Evolutionary conservation across 2,113 vertebrate species (phyloP), one percentile per base, ranked within the genome.

Genomic region (Oryzias curvinotus): DNA sequence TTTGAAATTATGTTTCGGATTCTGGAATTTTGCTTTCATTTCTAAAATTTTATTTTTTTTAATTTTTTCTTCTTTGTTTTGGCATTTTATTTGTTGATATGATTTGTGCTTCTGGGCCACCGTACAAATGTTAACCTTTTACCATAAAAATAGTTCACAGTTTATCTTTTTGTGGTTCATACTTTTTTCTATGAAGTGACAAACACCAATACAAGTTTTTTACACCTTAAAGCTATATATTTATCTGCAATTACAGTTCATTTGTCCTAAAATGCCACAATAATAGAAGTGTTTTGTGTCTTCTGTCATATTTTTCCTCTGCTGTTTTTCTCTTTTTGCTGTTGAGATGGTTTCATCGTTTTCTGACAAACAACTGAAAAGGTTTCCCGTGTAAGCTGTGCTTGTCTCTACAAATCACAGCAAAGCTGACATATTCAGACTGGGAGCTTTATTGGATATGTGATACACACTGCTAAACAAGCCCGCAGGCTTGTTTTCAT

Each of bases 401-500:
- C 71, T 43, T 67, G 50, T 82, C 73, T 73, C 62, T 50, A 63
- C 63, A 74, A 80, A 72, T 75, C 73, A 67, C 48, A 62, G 76
- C 19, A 63, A 66, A 52, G 67, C 70, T 71, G 75, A 69, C 70
- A 78, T 63, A 62, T 63, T 64, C 45, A 71, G 56, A 55, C 19
- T 3, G 13, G 41, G 41, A 63, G 57, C 66, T 75, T 78, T 68
- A 68, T 77, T 78, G 67, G 70, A 79, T 64, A 82, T 52, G 60
- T 47, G 73, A 78, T 72, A 53, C 73, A 68, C 44, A 21, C 52
- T 63, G 64, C 76, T 83, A 78, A 78, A 80, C 63, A 62, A 65
- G 46, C 66, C 71, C 21, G n/a, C 4, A 12, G 62, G 58, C 51
- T 68, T 5, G 5, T 52, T 62, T 73, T 72, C 67, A 67, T 30